These are phyloP conservation scores for Triplophysa siluroides DNA, from an alignment of 2,113 vertebrate species.

Conservation along the genomic window DNA sequence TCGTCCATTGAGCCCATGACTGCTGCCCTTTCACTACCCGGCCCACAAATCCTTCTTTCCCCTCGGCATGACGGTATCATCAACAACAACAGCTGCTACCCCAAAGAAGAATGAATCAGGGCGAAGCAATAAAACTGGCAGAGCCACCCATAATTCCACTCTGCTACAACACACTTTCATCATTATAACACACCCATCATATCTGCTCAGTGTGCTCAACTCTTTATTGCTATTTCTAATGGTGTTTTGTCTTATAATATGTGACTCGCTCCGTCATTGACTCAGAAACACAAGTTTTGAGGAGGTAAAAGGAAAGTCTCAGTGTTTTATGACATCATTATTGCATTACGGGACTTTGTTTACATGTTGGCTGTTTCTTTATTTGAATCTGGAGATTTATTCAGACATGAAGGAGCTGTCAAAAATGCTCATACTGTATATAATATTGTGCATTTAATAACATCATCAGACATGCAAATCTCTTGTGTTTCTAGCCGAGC, in stretches of 20 bases:
- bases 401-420: no score
- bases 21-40: conserved; percentile 15
- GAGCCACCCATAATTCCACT: conserved; percentile 23
- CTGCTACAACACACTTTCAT: conserved; percentile 11
- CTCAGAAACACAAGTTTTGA: no score
- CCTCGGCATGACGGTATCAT: conserved; percentile 2
- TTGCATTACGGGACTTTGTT: no score
- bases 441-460: no score
- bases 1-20: conserved; percentile 15
- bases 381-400: no score
- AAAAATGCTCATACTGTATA: no score
- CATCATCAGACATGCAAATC: no score
- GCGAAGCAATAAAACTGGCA: conserved; percentile 21
- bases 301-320: no score
- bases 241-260: neutral
- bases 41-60: conserved; percentile 32
- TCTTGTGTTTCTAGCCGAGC: no score
- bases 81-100: conserved; percentile 39
- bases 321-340: no score
- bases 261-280: neutral
- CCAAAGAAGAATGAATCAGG: conserved; percentile 35
- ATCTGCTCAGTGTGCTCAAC: neutral
- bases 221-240: neutral
- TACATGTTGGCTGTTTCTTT: no score
- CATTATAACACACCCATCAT: neutral